phyloP scores from a whole-genome alignment of 2,113 vertebrate genomes.

The Misgurnus mizolepis region DNA sequence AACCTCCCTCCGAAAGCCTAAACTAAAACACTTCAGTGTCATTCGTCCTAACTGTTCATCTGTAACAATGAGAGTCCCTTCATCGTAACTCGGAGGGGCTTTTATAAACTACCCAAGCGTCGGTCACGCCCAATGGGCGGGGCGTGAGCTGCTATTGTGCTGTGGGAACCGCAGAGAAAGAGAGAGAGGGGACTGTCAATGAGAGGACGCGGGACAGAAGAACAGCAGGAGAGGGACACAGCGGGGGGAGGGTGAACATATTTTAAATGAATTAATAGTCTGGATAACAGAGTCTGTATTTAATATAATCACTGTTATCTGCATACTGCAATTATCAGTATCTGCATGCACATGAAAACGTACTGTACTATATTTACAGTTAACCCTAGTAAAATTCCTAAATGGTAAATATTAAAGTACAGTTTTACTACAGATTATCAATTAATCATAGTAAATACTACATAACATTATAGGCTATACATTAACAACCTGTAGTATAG shows the following conservation, averaged over 20 bases:
- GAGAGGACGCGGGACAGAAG: constrained; percentile 44
- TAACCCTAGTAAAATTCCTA: no score
- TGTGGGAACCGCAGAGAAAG: constrained; percentile 40
- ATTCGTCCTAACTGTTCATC: background rate
- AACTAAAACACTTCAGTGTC: background rate
- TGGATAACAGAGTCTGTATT: background rate
- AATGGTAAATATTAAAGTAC: no score
- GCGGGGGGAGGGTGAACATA: background rate
- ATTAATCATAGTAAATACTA: no score
- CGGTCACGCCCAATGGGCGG: constrained; percentile 70
- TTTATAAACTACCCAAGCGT: constrained; percentile 63
- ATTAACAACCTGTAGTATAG: no score
- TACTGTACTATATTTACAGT: no score
- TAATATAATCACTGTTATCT: background rate
- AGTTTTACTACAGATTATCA: no score
- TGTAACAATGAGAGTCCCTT: constrained; percentile 24
- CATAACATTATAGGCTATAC: no score
- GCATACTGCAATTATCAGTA: background rate
- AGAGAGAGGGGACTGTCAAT: background rate
- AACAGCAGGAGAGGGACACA: constrained; percentile 11
- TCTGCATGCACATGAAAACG: no score
- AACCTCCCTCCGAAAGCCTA: constrained; percentile 61
- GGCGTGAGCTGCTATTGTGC: constrained; percentile 1
- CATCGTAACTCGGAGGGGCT: fast-evolving
- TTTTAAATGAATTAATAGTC: background rate